Evolutionary conservation across 2,888 invertebrate species (phyloP).

Genomic region (Yponomeuta plumbellus): DNA sequence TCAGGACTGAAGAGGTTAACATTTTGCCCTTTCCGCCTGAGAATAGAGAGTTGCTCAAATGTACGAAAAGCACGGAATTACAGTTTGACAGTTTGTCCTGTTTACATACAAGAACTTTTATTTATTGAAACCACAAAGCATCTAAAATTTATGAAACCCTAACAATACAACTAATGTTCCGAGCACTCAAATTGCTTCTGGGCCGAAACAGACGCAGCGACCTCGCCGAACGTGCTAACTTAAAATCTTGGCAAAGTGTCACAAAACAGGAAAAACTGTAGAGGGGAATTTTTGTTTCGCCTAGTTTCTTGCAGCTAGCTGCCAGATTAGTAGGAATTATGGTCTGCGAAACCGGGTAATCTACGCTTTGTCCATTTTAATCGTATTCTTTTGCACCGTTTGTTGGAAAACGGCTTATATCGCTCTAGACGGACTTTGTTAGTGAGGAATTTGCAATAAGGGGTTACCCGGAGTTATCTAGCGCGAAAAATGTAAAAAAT

Average conservation of each 20-base stretch:
- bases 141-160: too few relatives aligned
- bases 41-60: too few relatives aligned
- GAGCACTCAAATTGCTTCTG: neutral
- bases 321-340: constrained; percentile 11
- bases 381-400: neutral
- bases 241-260: constrained; percentile 7
- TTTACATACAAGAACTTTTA: too few relatives aligned
- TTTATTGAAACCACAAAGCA: too few relatives aligned
- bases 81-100: too few relatives aligned
- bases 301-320: neutral
- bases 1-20: too few relatives aligned
- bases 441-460: too few relatives aligned
- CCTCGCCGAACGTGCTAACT: neutral
- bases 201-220: neutral
- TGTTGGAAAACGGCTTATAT: neutral
- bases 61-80: too few relatives aligned
- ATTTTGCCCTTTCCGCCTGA: too few relatives aligned
- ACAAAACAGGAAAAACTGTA: neutral
- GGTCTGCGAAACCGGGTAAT: constrained; percentile 1
- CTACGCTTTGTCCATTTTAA: neutral
- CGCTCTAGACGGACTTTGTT: neutral
- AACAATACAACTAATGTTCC: too few relatives aligned
- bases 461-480: too few relatives aligned
- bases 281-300: constrained; percentile 7
- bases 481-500: too few relatives aligned